Evolutionary conservation across 2,797 vertebrate species (phyloP).

Genomic region (Typhlichthys subterraneus): DNA sequence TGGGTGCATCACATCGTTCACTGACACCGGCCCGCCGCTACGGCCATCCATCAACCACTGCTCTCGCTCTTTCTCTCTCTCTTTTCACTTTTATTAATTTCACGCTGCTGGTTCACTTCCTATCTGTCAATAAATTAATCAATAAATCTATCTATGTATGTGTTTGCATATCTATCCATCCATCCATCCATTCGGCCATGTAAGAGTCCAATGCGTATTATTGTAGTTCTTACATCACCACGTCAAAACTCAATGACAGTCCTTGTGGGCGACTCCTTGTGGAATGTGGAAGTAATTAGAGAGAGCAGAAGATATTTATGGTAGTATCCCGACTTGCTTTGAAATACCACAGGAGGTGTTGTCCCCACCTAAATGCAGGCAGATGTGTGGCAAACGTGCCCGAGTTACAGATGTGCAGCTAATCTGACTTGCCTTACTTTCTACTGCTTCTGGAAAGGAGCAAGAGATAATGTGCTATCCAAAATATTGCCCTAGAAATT

Average conservation of each 20-base stretch:
- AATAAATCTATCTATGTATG: too few species aligned
- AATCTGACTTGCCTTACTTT: background rate
- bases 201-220: slow-evolving; percentile 54
- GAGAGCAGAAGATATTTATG: slow-evolving; percentile 38
- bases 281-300: slow-evolving; percentile 37
- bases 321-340: slow-evolving; percentile 36
- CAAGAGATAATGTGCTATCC: slow-evolving; percentile 22
- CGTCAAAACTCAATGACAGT: slow-evolving; percentile 54
- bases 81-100: slow-evolving; percentile 31
- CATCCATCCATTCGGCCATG: slow-evolving; percentile 12
- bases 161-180: too few species aligned
- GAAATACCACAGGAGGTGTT: slow-evolving; percentile 31
- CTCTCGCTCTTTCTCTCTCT: slow-evolving; percentile 51
- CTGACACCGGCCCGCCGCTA: slow-evolving; percentile 54
- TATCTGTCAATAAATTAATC: background rate
- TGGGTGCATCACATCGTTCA: slow-evolving; percentile 52
- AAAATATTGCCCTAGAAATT: slow-evolving; percentile 11
- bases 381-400: slow-evolving; percentile 21
- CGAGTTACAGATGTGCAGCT: slow-evolving; percentile 15
- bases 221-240: slow-evolving; percentile 54
- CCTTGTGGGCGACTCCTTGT: slow-evolving; percentile 39
- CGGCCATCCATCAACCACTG: slow-evolving; percentile 57
- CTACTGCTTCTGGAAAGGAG: slow-evolving; percentile 26
- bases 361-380: slow-evolving; percentile 32
- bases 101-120: slow-evolving; percentile 41